Evolutionary conservation across 2,113 vertebrate species (phyloP).

Genomic region (Sinocyclocheilus rhinocerous): DNA sequence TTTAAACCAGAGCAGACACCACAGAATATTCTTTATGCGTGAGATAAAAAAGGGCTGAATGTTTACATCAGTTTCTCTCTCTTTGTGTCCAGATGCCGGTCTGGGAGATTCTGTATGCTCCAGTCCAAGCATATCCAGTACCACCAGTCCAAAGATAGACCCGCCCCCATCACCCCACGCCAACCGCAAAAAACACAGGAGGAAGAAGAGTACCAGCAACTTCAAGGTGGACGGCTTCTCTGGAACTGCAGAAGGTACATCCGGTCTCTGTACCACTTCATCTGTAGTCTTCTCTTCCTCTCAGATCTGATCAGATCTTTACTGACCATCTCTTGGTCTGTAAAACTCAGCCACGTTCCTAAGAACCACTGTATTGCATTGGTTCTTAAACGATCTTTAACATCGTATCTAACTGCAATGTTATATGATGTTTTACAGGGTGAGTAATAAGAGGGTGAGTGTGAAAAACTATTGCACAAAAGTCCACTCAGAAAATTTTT

Average conservation of each 20-base stretch:
- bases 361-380: background rate
- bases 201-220: constrained; percentile 99
- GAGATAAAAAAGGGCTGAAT: background rate
- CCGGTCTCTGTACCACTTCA: constrained; percentile 52
- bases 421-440: background rate
- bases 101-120: constrained; percentile 93
- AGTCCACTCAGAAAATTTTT: background rate
- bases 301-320: background rate
- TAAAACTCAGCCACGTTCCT: background rate
- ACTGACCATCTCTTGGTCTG: background rate
- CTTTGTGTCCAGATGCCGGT: constrained; percentile 81
- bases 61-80: constrained; percentile 31
- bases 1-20: constrained; percentile 14
- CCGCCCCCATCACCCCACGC: constrained; percentile 95
- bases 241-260: constrained; percentile 92
- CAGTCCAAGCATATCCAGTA: constrained; percentile 94
- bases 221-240: constrained; percentile 93
- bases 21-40: background rate
- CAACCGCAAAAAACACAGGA: constrained; percentile 96
- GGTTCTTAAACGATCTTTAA: background rate
- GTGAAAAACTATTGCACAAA: background rate
- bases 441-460: background rate
- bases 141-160: constrained; percentile 94
- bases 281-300: background rate
- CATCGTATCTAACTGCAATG: background rate